Conservation (phyloP, 2,113 vertebrate genomes). For the Romanogobio albipinnatus region DNA sequence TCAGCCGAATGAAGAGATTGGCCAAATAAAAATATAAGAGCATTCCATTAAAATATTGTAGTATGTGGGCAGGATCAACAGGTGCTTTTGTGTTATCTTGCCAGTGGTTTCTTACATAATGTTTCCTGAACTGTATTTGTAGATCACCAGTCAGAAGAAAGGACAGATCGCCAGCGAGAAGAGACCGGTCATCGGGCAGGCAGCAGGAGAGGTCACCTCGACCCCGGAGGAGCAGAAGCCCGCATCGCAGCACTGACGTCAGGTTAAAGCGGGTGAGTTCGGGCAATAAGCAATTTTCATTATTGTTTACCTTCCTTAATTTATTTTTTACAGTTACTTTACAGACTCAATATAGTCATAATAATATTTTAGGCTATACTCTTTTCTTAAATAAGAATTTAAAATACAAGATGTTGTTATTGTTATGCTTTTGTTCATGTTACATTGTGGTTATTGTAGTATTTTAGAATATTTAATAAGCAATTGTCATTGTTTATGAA, state of each 20-base stretch:
- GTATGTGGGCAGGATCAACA: neutral
- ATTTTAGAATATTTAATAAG: no score
- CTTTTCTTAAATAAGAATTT: no score
- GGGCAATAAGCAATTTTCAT: no score
- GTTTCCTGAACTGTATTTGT: conserved; percentile 16
- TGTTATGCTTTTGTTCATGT: no score
- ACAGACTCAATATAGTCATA: no score
- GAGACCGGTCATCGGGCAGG: conserved; percentile 75
- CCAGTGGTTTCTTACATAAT: neutral
- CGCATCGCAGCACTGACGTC: conserved; percentile 69
- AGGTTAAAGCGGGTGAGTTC: conserved; percentile 85
- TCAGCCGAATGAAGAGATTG: neutral
- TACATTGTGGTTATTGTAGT: no score
- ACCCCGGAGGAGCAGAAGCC: conserved; percentile 83
- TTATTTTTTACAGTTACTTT: no score
- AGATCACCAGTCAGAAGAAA: conserved; percentile 84
- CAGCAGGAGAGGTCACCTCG: conserved; percentile 83
- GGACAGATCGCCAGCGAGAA: conserved; percentile 79
- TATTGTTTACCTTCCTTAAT: no score
- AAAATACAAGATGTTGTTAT: no score
- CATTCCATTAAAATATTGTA: neutral
- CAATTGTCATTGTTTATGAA: no score
- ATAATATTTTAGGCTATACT: no score
- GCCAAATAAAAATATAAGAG: no score
- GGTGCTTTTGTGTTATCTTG: neutral